Evolutionary conservation across 1,140 invertebrate genomes (phyloP), one percentile per base, ranked within the genome.

Genomic region (Zaprionus inermis): DNA sequence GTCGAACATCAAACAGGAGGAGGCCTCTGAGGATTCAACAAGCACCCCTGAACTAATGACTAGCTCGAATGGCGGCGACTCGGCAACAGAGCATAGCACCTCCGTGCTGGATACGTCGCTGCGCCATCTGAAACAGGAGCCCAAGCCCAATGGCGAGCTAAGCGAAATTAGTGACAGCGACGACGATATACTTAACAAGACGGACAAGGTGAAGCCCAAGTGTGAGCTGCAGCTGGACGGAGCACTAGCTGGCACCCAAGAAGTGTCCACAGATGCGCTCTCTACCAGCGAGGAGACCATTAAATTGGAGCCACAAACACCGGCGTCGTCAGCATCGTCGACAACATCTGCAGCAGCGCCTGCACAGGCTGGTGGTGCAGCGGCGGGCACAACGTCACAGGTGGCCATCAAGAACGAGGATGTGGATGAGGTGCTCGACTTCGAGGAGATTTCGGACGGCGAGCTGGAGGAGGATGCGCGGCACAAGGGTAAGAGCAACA

Each of bases 371-470:
- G 84, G 85, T 32, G 41, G 16, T 10, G 34, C 38, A 9, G 38
- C 16, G 1, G n/a, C 51, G 9, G 49, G 38, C 10, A 14, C 16
- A 56, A n/a, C 9, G 61, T 71, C 46, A n/a, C 55, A 28, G 59
- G 2, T 55, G 4, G 34, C 14, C 60, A 56, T 72, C 1, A 89
- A 90, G 44, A 67, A 52, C 20, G 90, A 79, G 55, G 90, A 90
- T 70, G 95, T 96, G 73, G 95, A 92, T 95, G 91, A 95, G 76
- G 94, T 92, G 34, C 77, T 97, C 91, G 96, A 97, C 79, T 97
- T 97, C 93, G 97, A 97, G 93, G 96, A 97, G 93, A 97, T 97
- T 78, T 97, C 96, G 20, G 97, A 97, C 92, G 96, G 97, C 66
- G 97, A 97, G 91, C 92, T 97, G 7, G 96, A 97, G 90, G 96